phyloP scores from a whole-genome alignment of 2,888 invertebrate genomes.

The Leptothorax acervorum region DNA sequence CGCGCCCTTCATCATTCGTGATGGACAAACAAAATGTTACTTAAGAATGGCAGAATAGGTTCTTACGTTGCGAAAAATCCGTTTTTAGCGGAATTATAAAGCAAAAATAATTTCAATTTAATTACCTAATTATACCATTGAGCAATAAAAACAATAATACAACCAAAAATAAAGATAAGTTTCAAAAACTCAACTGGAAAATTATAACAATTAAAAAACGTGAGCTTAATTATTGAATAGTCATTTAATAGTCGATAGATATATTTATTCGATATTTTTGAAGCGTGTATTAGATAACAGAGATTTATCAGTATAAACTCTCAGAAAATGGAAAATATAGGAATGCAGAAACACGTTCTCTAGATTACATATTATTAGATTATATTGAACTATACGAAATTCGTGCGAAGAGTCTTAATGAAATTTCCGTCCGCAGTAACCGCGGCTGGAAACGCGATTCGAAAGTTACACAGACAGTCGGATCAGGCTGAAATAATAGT shows the following conservation, averaged over 20 bases:
- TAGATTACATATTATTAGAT: conserved; percentile 28
- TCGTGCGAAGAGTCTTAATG: conserved; percentile 28
- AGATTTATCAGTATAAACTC: background rate
- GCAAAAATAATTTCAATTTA: background rate
- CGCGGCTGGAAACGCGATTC: conserved; percentile 43
- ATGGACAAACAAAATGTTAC: conserved; percentile 20
- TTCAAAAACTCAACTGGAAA: background rate
- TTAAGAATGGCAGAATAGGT: background rate
- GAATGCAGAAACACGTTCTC: background rate
- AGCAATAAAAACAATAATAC: background rate
- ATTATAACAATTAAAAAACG: background rate
- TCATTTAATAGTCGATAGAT: background rate
- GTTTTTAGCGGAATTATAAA: background rate
- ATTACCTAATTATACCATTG: background rate
- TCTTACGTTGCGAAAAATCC: background rate
- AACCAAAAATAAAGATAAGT: background rate
- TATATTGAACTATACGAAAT: conserved; percentile 37
- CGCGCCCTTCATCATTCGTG: background rate
- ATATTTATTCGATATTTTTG: background rate
- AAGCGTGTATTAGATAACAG: background rate
- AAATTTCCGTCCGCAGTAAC: conserved; percentile 28
- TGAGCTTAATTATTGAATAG: background rate
- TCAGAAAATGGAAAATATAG: background rate
- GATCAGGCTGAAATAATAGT: conserved; percentile 53
- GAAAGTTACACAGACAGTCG: conserved; percentile 55